phyloP scores from a whole-genome alignment of 2,113 vertebrate genomes.

The Otolemur garnettii region DNA sequence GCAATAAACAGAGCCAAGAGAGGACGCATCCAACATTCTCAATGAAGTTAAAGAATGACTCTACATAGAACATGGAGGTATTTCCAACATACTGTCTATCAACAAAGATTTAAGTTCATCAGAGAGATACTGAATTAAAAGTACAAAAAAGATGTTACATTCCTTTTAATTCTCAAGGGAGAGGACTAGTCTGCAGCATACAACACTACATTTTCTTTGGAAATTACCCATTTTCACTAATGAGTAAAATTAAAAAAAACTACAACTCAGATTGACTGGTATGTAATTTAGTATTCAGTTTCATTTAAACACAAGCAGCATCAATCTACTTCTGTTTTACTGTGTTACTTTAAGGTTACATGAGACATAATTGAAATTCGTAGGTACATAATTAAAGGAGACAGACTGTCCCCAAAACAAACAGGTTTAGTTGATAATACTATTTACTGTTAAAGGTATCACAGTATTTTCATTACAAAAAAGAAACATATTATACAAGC shows the following conservation, averaged over 20 bases:
- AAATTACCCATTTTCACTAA: constrained; percentile 69
- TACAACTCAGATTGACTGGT: constrained; percentile 29
- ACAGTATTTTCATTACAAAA: constrained; percentile 5
- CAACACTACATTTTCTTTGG: constrained; percentile 1
- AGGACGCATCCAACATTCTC: not conserved
- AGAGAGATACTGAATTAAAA: constrained; percentile 49
- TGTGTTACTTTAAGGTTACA: constrained; percentile 4
- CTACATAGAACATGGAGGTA: not conserved
- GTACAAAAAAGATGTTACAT: not conserved
- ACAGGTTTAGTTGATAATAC: constrained; percentile 58
- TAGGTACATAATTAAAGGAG: constrained; percentile 59
- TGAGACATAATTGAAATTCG: constrained; percentile 59
- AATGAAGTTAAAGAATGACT: not conserved
- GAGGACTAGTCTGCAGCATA: not conserved
- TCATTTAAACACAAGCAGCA: constrained; percentile 68
- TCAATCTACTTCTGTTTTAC: constrained; percentile 67
- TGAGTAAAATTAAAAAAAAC: constrained; percentile 44
- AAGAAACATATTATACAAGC: not conserved
- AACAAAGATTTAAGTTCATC: constrained; percentile 29
- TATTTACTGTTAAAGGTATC: constrained; percentile 50
- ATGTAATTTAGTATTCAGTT: constrained; percentile 64
- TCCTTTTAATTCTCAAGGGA: constrained; percentile 63
- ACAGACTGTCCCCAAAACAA: constrained; percentile 50
- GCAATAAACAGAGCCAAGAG: not conserved
- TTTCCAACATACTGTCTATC: constrained; percentile 17